phyloP scores from a whole-genome alignment of 2,113 vertebrate species.

The Tangachromis dhanisi region DNA sequence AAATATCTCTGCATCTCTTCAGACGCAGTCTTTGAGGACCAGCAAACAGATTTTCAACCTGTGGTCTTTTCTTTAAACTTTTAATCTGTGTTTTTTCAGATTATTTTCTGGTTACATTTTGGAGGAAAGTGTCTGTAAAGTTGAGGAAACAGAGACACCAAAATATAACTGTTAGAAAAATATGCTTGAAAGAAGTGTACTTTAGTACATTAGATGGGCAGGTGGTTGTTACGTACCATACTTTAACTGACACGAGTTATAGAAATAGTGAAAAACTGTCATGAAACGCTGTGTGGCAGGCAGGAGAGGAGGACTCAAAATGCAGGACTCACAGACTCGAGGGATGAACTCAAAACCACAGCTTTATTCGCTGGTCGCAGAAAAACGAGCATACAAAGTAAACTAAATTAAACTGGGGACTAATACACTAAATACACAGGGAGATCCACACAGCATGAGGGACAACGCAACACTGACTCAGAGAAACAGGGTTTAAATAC shows the following conservation, averaged over 20 bases:
- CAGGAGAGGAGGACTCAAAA: no score
- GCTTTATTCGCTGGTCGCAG: no score
- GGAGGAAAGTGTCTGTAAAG: not conserved
- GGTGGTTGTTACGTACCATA: not conserved
- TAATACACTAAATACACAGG: no score
- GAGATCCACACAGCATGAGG: no score
- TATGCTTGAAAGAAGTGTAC: not conserved
- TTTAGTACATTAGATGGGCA: accelerated
- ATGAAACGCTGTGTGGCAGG: no score
- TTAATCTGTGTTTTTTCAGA: not conserved
- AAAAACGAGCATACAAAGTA: no score
- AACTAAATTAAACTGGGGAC: no score
- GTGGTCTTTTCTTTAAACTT: not conserved
- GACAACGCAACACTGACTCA: no score
- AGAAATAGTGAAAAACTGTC: not conserved
- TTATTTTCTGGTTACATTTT: not conserved
- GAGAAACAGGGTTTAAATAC: no score
- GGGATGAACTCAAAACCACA: no score
- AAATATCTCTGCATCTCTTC: not conserved
- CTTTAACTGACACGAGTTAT: not conserved
- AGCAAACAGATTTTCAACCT: accelerated
- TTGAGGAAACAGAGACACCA: not conserved
- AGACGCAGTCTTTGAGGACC: not conserved
- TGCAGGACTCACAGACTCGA: no score
- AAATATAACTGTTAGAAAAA: not conserved